Base-by-base conservation (phyloP, 1,140 invertebrate genomes). In the Branchinecta lynchi region DNA sequence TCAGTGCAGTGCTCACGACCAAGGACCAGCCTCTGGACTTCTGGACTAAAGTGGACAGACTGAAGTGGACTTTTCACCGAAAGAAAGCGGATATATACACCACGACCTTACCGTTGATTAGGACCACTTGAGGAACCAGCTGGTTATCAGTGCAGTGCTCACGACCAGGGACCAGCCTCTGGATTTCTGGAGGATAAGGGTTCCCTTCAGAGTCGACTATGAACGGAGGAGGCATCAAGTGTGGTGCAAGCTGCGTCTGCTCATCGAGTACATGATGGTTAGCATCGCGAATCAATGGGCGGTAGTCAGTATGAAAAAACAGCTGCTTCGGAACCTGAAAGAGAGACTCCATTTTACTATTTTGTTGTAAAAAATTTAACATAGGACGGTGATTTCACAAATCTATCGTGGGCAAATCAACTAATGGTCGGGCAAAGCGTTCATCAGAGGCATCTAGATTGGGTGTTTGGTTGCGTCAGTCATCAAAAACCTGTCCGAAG, bases 241-340 rank as follows among this genome's bases (percentile, higher is more conserved):
- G 94, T n/a, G 95, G 95, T 43, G 93, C 89, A 46, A 88, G 85
- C 79, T 97, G 93, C 0, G 94, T 98, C 81, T 97, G 93, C 78
- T 98, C 94, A 79, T 98, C 96, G 65, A 97, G 80, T 7, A 96
- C 93, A 75, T 88, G 87, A 75, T 92, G 87, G 74, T 90, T 87
- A 6, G 84, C 81, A 80, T 97, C 94, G 66, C 92, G 82, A 44
- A 94, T 84, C 69, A 96, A 75, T 0, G 95, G 94, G 43, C 94
- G 85, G 81, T 97, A 98, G 81, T 98, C 96, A 7, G 94, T 98
- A 76, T 98, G 94, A 78, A 98, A 98, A 79, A 98, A 98, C 72
- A 97, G 80, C 81, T 98, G 93, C 73, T 87, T 86, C 6, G 95
- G 96, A 73, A 96, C 80, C 86, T 89, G 73, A 72, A 78, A 78